Base-by-base conservation (phyloP, 2,888 invertebrate genomes). In the Drosophila mettleri region DNA sequence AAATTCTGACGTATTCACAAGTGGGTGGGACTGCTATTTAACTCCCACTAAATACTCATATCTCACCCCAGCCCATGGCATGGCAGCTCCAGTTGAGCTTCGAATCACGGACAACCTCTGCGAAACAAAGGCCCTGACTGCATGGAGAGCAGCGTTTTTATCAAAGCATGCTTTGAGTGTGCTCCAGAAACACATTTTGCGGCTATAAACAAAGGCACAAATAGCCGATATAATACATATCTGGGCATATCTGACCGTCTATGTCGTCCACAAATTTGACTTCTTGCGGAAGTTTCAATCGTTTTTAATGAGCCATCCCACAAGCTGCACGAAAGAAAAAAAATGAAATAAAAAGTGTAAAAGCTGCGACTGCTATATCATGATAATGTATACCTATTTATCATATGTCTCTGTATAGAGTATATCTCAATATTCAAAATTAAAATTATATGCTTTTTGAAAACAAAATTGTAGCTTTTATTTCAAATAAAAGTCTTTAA, bases 251-350 rank as follows among this genome's bases (percentile, higher is more conserved):
- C 27, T 52, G 46, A 27, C 36, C 31, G 29, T 39, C 31, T 43
- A 27, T 18, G 43, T 67, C 38, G 38, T 58, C 34, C 48, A 18
- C 9, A 20, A 36, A 33, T 9, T 27, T 27, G 27, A 10, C 52
- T 46, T 52, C 36, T 45, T 46, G 70, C 85, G 82, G 86, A 82
- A 87, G 82, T 85, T 75, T 78, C 79, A 85, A 82, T 82, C 86
- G 61, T 81, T 78, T 81, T 87, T 71, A 87, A 82, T 84, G 62
- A 84, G 75, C 57, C 16, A 43, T 46, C 31, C 58, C 55, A 43
- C 57, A 36, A 46, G 39, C 33, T 4, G 48, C 8, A 27, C 7
- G 3, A 24, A 16, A 5, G 24, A 43, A 24, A 24, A 24, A 16
- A 5, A 43, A 43, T 43, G 43, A 24, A 43, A 43, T 10, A 16